Evolutionary conservation across 2,888 invertebrate species (phyloP), one percentile per base, ranked within the genome.

Genomic region (Stenchaetothrips biformis): DNA sequence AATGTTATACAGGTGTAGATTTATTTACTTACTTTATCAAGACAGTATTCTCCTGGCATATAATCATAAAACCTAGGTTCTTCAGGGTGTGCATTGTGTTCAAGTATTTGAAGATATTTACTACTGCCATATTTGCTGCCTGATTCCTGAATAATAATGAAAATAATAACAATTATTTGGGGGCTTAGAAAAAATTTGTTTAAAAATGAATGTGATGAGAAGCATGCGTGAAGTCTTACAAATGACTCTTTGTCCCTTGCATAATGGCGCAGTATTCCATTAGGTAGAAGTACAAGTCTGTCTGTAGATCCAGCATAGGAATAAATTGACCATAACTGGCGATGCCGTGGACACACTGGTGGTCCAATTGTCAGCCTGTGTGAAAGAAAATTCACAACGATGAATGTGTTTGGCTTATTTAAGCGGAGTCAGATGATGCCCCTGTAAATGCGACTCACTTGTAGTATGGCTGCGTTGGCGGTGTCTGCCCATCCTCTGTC

Each of bases 181-280:
- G n/a, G n/a, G n/a, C n/a, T 37, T 0, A 13, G 37, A 37, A 77
- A 77, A 18, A 77, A 16, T 4, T 77, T 37, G 37, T 2, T 37
- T 37, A 1, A 37, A 37, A 37, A 37, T 4, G 4, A 77, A 77
- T 77, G 8, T 77, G 18, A 18, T 7, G 0, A 77, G 37, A 0
- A 16, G n/a, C 27, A 77, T 18, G 3, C n/a, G 11, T 11, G n/a
- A 4, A 37, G 37, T 77, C 77, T 18, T n/a, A 78, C 48, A 37
- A 49, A 13, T 25, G 78, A 78, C 21, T 74, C 25, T 74, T 21
- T 74, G 67, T 74, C 67, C 25, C 67, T 21, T 79, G 91, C 92
- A 82, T 92, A 90, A 85, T 95, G 95, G n/a, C 92, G 88, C 80
- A 95, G 86, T 80, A 90, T 89, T 0, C 95, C 95, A 86, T 91